Conservation (phyloP, 2,113 vertebrate genomes). For the Sceloporus undulatus region DNA sequence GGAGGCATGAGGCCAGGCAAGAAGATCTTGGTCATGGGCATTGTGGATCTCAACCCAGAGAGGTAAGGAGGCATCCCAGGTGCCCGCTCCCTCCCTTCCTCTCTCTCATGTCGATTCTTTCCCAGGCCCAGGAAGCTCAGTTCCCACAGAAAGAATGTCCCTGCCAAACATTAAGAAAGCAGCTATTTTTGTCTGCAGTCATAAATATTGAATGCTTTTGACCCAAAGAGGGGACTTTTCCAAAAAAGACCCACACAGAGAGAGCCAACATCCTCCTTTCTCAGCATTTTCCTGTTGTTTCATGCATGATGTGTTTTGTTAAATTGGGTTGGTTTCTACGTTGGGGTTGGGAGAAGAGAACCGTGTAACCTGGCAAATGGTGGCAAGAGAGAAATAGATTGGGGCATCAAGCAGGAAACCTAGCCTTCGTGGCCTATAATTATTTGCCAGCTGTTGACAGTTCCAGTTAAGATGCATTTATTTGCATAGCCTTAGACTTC, state of each 20-base stretch:
- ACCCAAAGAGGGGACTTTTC: constrained; percentile 75
- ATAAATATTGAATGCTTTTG: constrained; percentile 79
- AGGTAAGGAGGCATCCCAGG: constrained; percentile 79
- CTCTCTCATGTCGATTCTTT: constrained; percentile 27
- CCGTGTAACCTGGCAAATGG: neutral
- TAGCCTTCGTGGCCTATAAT: neutral
- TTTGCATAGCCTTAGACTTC: constrained; percentile 37
- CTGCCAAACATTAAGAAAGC: constrained; percentile 65
- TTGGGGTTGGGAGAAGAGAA: neutral
- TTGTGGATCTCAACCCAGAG: constrained; percentile 93
- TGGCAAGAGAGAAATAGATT: neutral
- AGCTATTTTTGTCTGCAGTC: constrained; percentile 79
- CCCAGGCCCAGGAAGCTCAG: constrained; percentile 48
- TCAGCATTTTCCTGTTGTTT: neutral
- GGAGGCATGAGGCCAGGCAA: constrained; percentile 97
- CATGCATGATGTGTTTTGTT: neutral
- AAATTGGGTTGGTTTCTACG: neutral
- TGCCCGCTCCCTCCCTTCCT: neutral
- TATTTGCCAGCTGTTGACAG: neutral
- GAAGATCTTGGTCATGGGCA: constrained; percentile 98
- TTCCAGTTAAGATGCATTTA: neutral
- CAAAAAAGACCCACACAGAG: neutral
- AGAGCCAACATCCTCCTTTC: constrained; percentile 39
- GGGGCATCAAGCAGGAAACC: neutral
- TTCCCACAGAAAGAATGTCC: constrained; percentile 68